Percentiles rank a stretch among this genome's conserved stretches.
phyloP scores from a whole-genome alignment of 2,113 vertebrate genomes.

The Phyllostomus discolor region DNA sequence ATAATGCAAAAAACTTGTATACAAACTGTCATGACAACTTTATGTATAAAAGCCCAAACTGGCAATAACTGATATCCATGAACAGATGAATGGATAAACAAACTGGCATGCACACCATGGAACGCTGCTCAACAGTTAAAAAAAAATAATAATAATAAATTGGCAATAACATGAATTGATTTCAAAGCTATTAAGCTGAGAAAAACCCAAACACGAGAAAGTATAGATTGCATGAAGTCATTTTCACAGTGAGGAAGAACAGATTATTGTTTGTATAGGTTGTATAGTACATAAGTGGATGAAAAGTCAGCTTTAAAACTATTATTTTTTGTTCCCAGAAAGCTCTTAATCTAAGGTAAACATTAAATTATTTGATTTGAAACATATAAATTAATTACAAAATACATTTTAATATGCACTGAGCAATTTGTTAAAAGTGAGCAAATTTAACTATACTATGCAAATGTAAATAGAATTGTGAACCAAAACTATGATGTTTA shows the following conservation, averaged over 20 bases:
- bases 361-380: not conserved
- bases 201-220: not conserved
- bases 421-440: not conserved
- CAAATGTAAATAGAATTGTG: not conserved
- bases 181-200: not conserved
- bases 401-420: not conserved
- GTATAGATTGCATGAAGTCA: not conserved
- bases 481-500: not conserved
- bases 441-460: not conserved
- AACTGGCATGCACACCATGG: not conserved
- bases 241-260: not conserved
- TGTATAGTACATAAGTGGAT: not conserved
- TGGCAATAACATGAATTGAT: not conserved
- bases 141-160: not conserved
- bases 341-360: not conserved
- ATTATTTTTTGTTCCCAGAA: not conserved
- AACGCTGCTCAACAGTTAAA: not conserved
- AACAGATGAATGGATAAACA: not conserved
- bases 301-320: not conserved
- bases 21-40: not conserved
- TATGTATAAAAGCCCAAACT: not conserved
- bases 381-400: not conserved
- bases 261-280: not conserved
- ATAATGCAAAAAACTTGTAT: not conserved
- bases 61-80: not conserved